Conservation (phyloP, 2,888 invertebrate species). For the Arrhopalites spinosus region DNA sequence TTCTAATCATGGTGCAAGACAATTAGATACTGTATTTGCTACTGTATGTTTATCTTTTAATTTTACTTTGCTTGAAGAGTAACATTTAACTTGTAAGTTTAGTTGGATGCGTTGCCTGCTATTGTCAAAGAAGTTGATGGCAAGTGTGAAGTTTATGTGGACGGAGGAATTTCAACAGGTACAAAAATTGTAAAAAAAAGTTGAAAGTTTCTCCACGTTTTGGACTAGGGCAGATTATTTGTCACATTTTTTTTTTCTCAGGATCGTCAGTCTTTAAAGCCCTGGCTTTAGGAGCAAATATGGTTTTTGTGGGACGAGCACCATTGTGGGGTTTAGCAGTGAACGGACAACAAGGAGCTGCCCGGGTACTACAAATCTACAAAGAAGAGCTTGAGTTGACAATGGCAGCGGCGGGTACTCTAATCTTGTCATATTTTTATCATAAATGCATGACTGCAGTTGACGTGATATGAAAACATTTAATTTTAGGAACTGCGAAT, state of each 20-base stretch:
- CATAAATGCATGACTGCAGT: not conserved
- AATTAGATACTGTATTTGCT: constrained; percentile 83
- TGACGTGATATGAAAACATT: not conserved
- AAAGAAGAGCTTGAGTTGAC: constrained; percentile 75
- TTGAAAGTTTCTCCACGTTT: not conserved
- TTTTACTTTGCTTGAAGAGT: not conserved
- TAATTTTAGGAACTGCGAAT: not conserved
- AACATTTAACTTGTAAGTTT: constrained; percentile 44
- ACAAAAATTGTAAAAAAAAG: constrained; percentile 70
- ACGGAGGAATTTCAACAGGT: constrained; percentile 88
- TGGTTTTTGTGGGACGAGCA: constrained; percentile 73
- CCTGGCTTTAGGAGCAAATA: too few species aligned
- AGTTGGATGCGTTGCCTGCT: constrained; percentile 84
- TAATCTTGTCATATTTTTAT: not conserved
- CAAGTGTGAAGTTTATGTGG: constrained; percentile 78
- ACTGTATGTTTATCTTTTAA: too few species aligned
- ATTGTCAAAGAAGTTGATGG: constrained; percentile 72
- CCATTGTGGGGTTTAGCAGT: constrained; percentile 64
- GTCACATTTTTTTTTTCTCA: not conserved
- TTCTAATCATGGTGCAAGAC: constrained; percentile 92
- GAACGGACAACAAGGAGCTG: constrained; percentile 78
- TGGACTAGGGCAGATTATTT: not conserved
- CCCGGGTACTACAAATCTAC: constrained; percentile 72
- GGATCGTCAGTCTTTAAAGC: too few species aligned
- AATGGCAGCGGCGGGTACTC: constrained; percentile 73